Base-by-base conservation (phyloP, 2,797 vertebrate genomes). In the Alca torda region DNA sequence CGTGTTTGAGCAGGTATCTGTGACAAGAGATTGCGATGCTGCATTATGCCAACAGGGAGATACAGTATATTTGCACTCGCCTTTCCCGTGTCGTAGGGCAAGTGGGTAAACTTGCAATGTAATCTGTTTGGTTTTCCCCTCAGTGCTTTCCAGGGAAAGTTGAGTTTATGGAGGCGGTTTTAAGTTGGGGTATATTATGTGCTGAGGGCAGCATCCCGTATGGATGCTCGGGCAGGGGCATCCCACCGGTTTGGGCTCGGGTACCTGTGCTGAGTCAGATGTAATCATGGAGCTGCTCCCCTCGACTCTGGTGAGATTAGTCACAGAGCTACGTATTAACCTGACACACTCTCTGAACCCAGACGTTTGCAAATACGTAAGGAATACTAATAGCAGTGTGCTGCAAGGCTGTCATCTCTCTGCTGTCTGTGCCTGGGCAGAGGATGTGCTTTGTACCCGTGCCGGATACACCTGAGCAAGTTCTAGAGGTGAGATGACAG, bases 41-140 rank as follows among this genome's bases (percentile, higher is more conserved):
- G 89, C 91, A 84, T 95, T 86, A 73, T 16, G 41, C 87, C 90
- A 64, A 12, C 56, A 53, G 96, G 77, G 90, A 95, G 77, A 89
- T 77, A 90, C 78, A 82, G 69, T 91, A 0, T 94, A 14, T 96
- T 95, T 96, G 87, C 70, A 28, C 82, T 92, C 4, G 5, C 69
- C 56, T 60, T 94, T 39, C 50, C 35, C 0, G 0, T 20, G 70
- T 81, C 6, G 0, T 6, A 41, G 54, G 89, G 69, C 79, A 74
- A 73, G 37, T 76, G 84, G 54, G 59, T 77, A 86, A 81, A 84
- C 46, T 56, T 69, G 6, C 37, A 10, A 10, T 4, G 23, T 33
- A 54, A 93, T 54, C 78, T 65, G 20, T 59, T 64, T 63, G 35
- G 0, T 86, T 87, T 90, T 72, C 33, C 33, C 35, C 7, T 75